Percentiles rank a stretch among this genome's conserved stretches.
Evolutionary conservation across 2,113 vertebrate genomes (phyloP).

Genomic region (Stigmatopora argus): DNA sequence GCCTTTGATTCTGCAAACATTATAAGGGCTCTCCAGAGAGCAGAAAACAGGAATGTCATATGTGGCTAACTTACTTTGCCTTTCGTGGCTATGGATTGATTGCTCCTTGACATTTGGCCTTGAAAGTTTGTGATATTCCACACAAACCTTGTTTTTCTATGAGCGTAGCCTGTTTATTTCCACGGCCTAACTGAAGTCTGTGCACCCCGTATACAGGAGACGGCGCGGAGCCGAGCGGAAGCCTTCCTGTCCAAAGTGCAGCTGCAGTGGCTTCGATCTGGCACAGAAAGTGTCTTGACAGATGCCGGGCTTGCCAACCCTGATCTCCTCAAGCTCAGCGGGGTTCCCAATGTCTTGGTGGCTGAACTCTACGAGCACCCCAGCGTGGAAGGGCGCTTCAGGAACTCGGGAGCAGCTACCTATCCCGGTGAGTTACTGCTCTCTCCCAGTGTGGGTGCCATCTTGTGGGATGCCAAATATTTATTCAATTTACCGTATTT

Average conservation of each 20-base stretch:
- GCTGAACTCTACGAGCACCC: slow-evolving; percentile 82
- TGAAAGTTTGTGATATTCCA: no score
- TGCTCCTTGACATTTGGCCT: no score
- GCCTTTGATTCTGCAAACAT: no score
- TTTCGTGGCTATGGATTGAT: no score
- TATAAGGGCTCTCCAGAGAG: no score
- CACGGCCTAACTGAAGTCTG: no score
- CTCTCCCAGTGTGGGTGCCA: no score
- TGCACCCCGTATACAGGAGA: slow-evolving; percentile 62
- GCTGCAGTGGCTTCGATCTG: slow-evolving; percentile 79
- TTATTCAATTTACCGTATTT: not conserved
- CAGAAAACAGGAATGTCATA: no score
- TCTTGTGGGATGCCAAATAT: not conserved
- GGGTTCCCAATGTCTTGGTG: slow-evolving; percentile 80
- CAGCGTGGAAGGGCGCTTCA: slow-evolving; percentile 79
- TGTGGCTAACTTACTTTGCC: no score
- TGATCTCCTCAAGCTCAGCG: slow-evolving; percentile 73
- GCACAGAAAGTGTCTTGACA: slow-evolving; percentile 82
- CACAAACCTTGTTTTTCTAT: no score
- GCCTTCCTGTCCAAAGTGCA: slow-evolving; percentile 80
- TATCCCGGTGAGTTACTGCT: slow-evolving; percentile 76
- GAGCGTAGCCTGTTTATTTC: no score
- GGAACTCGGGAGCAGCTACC: slow-evolving; percentile 60
- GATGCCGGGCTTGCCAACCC: slow-evolving; percentile 68
- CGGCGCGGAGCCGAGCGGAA: slow-evolving; percentile 66